Evolutionary conservation across 2,888 invertebrate species (phyloP).

Genomic region (Hemithea aestivaria): DNA sequence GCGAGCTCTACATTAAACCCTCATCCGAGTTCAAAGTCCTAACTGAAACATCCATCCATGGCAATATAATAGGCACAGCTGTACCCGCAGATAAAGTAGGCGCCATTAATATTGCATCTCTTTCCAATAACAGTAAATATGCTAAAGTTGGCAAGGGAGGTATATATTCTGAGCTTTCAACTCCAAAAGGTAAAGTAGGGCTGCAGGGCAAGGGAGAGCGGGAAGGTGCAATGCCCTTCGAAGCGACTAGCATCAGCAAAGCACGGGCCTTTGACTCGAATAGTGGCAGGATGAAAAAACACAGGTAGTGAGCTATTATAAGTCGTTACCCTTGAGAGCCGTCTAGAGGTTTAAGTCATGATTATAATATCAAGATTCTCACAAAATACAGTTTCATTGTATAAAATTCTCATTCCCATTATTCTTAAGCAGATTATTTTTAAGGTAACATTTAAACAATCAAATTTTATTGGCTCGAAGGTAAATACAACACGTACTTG

Average conservation of each 20-base stretch:
- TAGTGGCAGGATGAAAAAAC: slow-evolving; percentile 56
- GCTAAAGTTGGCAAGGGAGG: slow-evolving; percentile 55
- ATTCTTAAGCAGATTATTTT: background rate
- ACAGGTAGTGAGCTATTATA: slow-evolving; percentile 70
- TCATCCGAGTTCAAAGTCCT: slow-evolving; percentile 74
- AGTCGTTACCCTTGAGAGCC: slow-evolving; percentile 69
- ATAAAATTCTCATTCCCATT: slow-evolving; percentile 2
- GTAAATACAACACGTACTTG: slow-evolving; percentile 21
- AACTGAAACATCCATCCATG: slow-evolving; percentile 58
- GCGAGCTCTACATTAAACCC: slow-evolving; percentile 62
- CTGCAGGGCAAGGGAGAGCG: slow-evolving; percentile 76
- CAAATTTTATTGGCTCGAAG: slow-evolving; percentile 1
- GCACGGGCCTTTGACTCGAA: slow-evolving; percentile 70
- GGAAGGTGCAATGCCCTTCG: slow-evolving; percentile 75
- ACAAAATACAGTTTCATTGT: background rate
- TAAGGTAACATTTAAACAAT: slow-evolving; percentile 4
- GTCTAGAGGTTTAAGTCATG: slow-evolving; percentile 68
- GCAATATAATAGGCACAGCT: slow-evolving; percentile 63
- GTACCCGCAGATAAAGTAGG: slow-evolving; percentile 58
- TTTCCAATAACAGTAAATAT: slow-evolving; percentile 54
- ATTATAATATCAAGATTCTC: slow-evolving; percentile 19
- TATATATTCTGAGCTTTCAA: slow-evolving; percentile 52
- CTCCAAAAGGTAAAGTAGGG: slow-evolving; percentile 71
- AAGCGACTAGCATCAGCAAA: slow-evolving; percentile 60
- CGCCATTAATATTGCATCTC: slow-evolving; percentile 65